These are phyloP conservation scores for Haemorhous mexicanus DNA, from an alignment of 2,113 vertebrate species.

Conservation along the genomic window DNA sequence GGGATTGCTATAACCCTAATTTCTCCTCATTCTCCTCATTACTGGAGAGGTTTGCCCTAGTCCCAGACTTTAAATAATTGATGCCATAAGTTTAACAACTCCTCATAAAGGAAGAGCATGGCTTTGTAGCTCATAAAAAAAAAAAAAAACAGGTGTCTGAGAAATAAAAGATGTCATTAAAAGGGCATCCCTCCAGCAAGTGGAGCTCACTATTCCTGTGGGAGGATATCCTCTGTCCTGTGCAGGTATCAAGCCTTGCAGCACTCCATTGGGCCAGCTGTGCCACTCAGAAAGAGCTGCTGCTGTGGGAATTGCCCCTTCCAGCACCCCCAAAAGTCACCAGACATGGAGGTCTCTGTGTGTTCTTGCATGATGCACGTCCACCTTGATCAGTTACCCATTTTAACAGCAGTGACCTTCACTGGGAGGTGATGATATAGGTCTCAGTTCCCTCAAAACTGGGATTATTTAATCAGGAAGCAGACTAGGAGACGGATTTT, in stretches of 20 bases:
- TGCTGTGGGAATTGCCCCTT: not conserved
- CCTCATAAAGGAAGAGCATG: not conserved
- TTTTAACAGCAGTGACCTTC: not conserved
- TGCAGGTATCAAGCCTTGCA: not conserved
- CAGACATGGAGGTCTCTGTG: not conserved
- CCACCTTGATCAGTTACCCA: not conserved
- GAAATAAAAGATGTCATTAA: not conserved
- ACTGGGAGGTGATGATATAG: not conserved
- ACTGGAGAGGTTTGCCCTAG: not conserved
- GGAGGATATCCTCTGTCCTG: not conserved
- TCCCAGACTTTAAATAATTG: constrained; percentile 6
- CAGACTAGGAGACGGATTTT: not conserved
- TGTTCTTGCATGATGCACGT: accelerated
- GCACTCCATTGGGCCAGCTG: not conserved
- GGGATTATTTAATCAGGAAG: not conserved
- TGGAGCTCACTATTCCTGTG: not conserved
- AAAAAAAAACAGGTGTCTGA: not conserved
- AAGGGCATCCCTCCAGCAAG: not conserved
- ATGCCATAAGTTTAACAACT: not conserved
- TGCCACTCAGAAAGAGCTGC: not conserved
- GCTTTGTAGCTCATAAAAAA: not conserved
- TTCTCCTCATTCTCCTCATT: not conserved
- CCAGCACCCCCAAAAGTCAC: not conserved
- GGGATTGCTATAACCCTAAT: not conserved
- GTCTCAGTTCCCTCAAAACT: not conserved